Base-by-base conservation (phyloP, 2,797 vertebrate genomes). In the Ispidina picta region DNA sequence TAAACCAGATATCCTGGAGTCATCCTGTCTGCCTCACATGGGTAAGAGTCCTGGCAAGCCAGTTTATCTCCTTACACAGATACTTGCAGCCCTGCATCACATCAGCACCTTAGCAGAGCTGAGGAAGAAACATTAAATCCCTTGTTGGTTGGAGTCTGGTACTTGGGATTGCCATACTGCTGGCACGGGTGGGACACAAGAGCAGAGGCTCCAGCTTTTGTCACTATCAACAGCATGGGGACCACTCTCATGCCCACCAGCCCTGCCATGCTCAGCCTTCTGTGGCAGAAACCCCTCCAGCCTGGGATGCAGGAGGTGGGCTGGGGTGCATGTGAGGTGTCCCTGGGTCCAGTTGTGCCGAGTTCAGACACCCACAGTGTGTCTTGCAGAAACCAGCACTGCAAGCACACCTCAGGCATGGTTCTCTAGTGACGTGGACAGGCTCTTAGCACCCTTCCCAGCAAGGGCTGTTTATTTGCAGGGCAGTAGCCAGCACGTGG, bases 401-500 rank as follows among this genome's bases (percentile, higher is more conserved):
- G 2, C 35, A 79, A 49, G 10, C 29, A 83, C 13, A 63, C 10
- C 12, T 31, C 0, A 0, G 44, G 1, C 12, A 19, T 9, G 8
- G 12, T 35, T 85, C 5, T 43, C 29, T 60, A 10, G 9, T 1
- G 19, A 31, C 7, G 22, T 7, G 23, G 48, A 2, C 23, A 35
- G 62, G n/a, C 35, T 43, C n/a, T 29, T 26, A 15, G 26, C 10
- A 31, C 15, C 26, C 19, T 65, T 65, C 52, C 28, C 72, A 81
- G 44, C 6, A 83, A 83, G 85, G 22, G 5, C 44, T 39, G 5
- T 28, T 68, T 82, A 26, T 84, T 66, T 79, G 18, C 18, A 64
- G 9, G 4, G 33, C 3, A 62, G 48, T 60, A n/a, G 49, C 46
- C 63, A 48, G 19, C 29, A 39, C 0, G 0, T 46, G 33, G 26